Evolutionary conservation across 1,140 invertebrate genomes (phyloP).

Genomic region (Chionoecetes opilio): DNA sequence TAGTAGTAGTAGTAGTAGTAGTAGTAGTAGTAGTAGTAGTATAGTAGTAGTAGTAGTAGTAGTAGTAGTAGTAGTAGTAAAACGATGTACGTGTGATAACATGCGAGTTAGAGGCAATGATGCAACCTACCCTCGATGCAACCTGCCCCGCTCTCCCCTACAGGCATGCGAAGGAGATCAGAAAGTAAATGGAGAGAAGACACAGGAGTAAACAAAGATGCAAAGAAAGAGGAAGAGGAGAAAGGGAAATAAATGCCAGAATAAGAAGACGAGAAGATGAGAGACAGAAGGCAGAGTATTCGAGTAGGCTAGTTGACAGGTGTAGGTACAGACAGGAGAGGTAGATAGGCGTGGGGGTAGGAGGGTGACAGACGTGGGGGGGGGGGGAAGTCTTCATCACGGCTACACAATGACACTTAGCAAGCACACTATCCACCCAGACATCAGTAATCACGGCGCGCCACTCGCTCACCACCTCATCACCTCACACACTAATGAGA

Average conservation of each 20-base stretch:
- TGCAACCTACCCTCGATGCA: too few species aligned
- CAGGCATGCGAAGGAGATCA: too few species aligned
- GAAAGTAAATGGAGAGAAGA: too few species aligned
- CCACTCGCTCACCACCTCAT: background rate
- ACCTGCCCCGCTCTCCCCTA: too few species aligned
- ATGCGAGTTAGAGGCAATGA: too few species aligned
- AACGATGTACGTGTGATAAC: too few species aligned
- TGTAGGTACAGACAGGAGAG: background rate
- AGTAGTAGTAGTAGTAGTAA: constrained; percentile 29
- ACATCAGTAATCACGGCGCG: background rate
- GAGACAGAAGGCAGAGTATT: background rate
- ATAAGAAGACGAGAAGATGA: too few species aligned
- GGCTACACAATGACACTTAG: background rate
- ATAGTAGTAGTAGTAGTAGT: constrained; percentile 16
- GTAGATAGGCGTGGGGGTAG: background rate
- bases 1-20: constrained; percentile 30
- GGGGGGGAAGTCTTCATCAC: background rate
- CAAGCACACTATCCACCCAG: background rate
- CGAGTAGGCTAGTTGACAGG: too few species aligned
- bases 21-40: constrained; percentile 29
- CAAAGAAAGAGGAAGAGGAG: too few species aligned
- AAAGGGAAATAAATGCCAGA: too few species aligned
- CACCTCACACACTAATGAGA: background rate
- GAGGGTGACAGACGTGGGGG: background rate
- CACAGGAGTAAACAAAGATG: too few species aligned